Base-by-base conservation (phyloP, 2,797 vertebrate species). In the Hephaestus fuliginosus region DNA sequence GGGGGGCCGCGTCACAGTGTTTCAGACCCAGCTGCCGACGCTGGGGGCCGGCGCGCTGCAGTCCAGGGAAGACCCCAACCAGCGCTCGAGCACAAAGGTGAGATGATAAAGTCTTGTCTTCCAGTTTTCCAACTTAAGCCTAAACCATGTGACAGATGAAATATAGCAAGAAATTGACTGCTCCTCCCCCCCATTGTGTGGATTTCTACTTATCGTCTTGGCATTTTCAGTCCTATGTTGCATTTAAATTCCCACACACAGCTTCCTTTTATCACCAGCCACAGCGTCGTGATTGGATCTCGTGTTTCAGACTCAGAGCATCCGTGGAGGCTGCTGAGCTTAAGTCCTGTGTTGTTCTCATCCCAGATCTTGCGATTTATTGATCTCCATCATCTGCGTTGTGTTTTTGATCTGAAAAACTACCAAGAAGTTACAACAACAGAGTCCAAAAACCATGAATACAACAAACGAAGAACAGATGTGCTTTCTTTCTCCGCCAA, bases 51-150 rank as follows among this genome's bases (percentile, higher is more conserved):
- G 98, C 2, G 93, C 93, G 53, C 92, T 99, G 89, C 97, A 98
- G 80, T 97, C 98, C 1, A 95, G 98, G 88, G 98, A 99, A 90
- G 98, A 99, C 90, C 98, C 98, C 68, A 99, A 98, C 93, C 97
- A 98, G 89, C 97, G 98, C 80, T 98, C 97, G 1, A 98, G 96
- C 94, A 96, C 95, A n/a, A 99, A 99, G 97, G 98, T 98, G 93
- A n/a, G 30, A 11, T 25, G 15, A 36, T 44, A 43, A 3, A 33
- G 10, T 41, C 53, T 20, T 39, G 33, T 49, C 14, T 36, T 56
- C 22, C 15, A 5, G 6, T 20, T 15, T 25, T 36, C 36, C 10
- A 0, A 22, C 44, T 33, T 30, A 46, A 39, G 17, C 52, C 20
- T 64, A 46, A 81, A 74, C 46, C 74, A 70, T 63, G 46, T 46